phyloP scores from a whole-genome alignment of 2,113 vertebrate species.

The Pygoscelis antarcticus region DNA sequence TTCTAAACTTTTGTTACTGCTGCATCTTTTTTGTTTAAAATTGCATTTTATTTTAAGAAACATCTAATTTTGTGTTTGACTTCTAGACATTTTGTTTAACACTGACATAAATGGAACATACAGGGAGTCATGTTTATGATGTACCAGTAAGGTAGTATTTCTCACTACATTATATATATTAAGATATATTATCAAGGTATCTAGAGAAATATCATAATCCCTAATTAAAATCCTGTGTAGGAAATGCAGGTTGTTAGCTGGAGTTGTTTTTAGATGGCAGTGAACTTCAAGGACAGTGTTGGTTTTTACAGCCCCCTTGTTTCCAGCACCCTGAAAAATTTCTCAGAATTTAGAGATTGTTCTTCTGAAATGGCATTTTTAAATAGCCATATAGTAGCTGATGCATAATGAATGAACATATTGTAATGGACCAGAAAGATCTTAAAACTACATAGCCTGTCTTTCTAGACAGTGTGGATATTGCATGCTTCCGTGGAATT shows the following conservation, averaged over 20 bases:
- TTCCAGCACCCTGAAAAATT: background rate
- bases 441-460: background rate
- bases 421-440: constrained; percentile 17
- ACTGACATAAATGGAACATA: background rate
- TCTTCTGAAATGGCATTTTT: constrained; percentile 7
- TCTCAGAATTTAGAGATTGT: background rate
- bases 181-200: background rate
- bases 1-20: background rate
- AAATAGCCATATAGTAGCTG: background rate
- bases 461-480: background rate
- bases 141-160: background rate
- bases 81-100: background rate
- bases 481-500: background rate
- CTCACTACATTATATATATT: background rate
- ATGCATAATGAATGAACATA: background rate
- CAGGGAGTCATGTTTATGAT: background rate
- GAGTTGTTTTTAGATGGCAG: background rate
- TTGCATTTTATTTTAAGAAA: background rate
- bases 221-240: background rate
- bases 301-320: background rate
- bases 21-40: background rate
- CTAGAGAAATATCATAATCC: background rate
- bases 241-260: background rate
- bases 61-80: background rate
- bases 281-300: background rate